A percentile compares a stretch with the other conserved stretches of the same genome.
These are phyloP conservation scores for Coremacera marginata DNA, from an alignment of 2,888 invertebrate species.

Conservation along the genomic window DNA sequence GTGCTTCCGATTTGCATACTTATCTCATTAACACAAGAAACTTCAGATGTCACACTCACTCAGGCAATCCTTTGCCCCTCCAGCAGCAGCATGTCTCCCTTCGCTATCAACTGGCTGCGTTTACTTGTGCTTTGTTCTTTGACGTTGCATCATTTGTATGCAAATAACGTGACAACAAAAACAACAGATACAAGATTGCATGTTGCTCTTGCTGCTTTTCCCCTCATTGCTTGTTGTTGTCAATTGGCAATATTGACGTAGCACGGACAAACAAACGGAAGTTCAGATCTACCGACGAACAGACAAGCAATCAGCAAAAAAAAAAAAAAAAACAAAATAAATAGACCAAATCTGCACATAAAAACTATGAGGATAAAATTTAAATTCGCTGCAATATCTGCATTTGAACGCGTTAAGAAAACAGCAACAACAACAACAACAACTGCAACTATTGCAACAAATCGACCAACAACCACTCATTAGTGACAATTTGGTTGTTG, in stretches of 20 bases:
- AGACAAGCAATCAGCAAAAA: neutral
- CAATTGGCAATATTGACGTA: conserved; percentile 31
- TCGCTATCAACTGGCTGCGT: neutral
- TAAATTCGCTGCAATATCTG: conserved; percentile 25
- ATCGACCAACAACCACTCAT: conserved; percentile 15
- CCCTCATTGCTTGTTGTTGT: neutral
- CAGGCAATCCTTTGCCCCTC: neutral
- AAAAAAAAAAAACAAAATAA: too few relatives aligned
- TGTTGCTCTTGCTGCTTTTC: neutral
- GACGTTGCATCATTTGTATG: conserved; percentile 38
- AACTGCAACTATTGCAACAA: neutral
- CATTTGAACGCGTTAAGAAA: neutral
- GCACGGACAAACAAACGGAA: neutral
- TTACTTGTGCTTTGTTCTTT: conserved; percentile 5
- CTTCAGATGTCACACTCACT: conserved; percentile 27
- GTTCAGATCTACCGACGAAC: neutral
- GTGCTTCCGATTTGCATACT: conserved; percentile 35
- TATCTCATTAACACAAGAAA: conserved; percentile 39
- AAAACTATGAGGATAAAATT: conserved; percentile 5
- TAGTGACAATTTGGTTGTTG: conserved; percentile 16
- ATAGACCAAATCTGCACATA: neutral
- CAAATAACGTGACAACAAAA: conserved; percentile 28
- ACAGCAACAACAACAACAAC: conserved; percentile 4
- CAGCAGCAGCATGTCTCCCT: neutral
- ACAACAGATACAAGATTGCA: neutral